Percentiles rank a stretch among this genome's conserved stretches.
Evolutionary conservation across 2,797 vertebrate genomes (phyloP).

Genomic region (Chelonia mydas): DNA sequence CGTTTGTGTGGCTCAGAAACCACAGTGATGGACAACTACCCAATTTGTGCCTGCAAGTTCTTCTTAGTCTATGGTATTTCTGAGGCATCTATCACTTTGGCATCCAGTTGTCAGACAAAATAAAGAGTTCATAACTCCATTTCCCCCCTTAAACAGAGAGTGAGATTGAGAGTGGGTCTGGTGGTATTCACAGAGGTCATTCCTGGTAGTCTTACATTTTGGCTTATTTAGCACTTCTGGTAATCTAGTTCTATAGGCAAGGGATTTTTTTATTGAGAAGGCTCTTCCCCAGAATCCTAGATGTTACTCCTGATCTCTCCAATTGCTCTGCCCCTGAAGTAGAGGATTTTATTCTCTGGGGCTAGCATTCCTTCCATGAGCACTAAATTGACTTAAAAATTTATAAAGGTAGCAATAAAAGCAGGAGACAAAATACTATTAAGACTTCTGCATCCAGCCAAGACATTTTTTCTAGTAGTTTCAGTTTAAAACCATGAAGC

Average conservation of each 20-base stretch:
- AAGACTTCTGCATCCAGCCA: not conserved
- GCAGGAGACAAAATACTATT: not conserved
- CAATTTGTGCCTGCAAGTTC: not conserved
- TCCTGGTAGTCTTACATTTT: not conserved
- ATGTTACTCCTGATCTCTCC: not conserved
- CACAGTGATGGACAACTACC: fast-evolving
- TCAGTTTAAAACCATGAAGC: not conserved
- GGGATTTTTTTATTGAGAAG: not conserved
- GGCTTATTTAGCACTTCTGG: not conserved
- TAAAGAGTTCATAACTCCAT: not conserved
- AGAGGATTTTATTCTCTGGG: not conserved
- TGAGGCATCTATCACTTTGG: not conserved
- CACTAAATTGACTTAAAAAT: not conserved
- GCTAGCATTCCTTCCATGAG: not conserved
- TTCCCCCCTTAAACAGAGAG: not conserved
- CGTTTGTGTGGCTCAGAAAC: not conserved
- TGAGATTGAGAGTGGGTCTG: fast-evolving
- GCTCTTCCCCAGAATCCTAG: not conserved
- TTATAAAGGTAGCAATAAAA: not conserved
- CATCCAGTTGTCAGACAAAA: not conserved
- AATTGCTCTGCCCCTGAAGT: not conserved
- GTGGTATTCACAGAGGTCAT: not conserved
- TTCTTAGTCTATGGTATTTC: not conserved
- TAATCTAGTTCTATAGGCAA: not conserved
- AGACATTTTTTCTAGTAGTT: not conserved